Evolutionary conservation across 2,797 vertebrate species (phyloP), one percentile per base, ranked within the genome.

Genomic region (Arctocebus calabarensis): DNA sequence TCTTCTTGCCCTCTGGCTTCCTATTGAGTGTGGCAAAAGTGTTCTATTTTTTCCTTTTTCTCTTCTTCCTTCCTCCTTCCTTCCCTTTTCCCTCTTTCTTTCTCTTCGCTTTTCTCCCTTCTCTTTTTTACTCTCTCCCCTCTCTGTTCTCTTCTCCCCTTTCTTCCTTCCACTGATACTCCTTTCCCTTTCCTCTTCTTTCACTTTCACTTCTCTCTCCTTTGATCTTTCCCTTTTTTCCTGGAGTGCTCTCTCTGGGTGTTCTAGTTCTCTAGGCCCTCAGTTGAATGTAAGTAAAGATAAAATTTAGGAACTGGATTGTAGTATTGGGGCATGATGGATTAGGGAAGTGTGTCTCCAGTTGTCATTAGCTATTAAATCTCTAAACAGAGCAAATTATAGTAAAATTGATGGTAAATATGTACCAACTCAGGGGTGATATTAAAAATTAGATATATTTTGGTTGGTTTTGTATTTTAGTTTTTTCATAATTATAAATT

Each of bases 221-320:
- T 48, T n/a, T 64, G 70, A 34, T 29, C 4, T 86, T 86, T 37
- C 3, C 4, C 27, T 37, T 20, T 4, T 70, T 22, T 43, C 17
- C 25, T 79, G n/a, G 25, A 81, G 61, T 77, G 25, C 27, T 68
- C 16, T 48, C 52, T 74, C 16, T 81, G 66, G 37, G 61, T 27
- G 16, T 48, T 90, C 3, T 37, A 45, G 20, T 66, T 4, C 70
- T 81, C 66, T 87, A 71, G 45, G 10, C 22, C 55, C 22, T 84
- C 78, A 75, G n/a, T 61, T 23, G 43, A 93, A 40, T 77, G 37
- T 71, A 73, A 78, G 27, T 74, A 23, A 66, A 84, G 77, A 73
- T 68, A 75, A 87, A 91, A 75, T 81, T 88, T 92, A 94, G 68
- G 9, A 78, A 61, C 19, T 88, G 43, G 66, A 37, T 94, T 95